phyloP scores from a whole-genome alignment of 2,113 vertebrate species.

The Brevimyrus niger region DNA sequence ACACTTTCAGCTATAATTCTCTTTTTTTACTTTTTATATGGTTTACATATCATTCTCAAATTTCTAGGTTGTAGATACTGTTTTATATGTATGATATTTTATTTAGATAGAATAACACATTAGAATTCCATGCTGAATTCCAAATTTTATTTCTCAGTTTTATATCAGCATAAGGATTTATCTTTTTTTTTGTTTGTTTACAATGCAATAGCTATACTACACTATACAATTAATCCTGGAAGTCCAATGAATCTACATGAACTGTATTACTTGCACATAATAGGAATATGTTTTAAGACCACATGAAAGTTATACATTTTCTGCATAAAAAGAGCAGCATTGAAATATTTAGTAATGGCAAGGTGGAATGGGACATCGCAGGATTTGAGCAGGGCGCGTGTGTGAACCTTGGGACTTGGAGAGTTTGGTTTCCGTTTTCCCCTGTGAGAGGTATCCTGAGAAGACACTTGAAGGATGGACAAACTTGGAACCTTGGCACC shows the following conservation, averaged over 20 bases:
- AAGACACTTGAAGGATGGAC: constrained; percentile 31
- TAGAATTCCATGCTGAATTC: neutral
- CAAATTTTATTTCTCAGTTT: neutral
- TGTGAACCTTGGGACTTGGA: no score
- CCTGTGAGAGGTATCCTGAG: neutral
- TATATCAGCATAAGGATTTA: neutral
- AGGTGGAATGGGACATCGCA: constrained; percentile 29
- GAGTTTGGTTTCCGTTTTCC: neutral
- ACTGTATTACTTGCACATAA: neutral
- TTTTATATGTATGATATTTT: neutral
- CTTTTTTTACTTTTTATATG: neutral
- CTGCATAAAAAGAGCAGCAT: constrained; percentile 30
- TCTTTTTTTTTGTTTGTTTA: neutral
- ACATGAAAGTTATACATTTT: constrained; percentile 17
- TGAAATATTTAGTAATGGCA: constrained; percentile 25
- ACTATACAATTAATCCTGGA: neutral
- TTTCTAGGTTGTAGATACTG: neutral
- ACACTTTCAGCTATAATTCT: neutral
- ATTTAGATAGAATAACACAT: neutral
- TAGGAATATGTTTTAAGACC: neutral
- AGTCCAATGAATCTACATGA: neutral
- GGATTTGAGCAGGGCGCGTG: neutral
- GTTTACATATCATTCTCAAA: neutral
- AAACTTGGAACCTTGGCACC: constrained; percentile 22
- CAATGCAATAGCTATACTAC: neutral